phyloP scores from a whole-genome alignment of 2,797 vertebrate genomes.

The Sebastes vulpes region DNA sequence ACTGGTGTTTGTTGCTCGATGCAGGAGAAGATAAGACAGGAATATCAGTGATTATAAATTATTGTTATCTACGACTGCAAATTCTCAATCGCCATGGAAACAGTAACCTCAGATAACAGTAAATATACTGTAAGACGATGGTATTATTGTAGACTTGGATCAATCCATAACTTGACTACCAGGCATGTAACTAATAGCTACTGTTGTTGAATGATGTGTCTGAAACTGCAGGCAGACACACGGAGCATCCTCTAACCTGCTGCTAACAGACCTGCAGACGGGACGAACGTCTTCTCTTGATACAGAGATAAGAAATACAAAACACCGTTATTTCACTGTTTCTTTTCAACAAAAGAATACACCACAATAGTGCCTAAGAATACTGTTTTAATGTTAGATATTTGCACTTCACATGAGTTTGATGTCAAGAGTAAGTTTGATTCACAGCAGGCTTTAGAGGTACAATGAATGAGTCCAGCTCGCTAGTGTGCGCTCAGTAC shows the following conservation, averaged over 20 bases:
- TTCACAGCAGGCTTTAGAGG: background rate
- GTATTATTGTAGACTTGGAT: constrained; percentile 51
- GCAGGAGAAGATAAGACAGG: constrained; percentile 17
- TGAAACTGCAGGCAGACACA: constrained; percentile 2
- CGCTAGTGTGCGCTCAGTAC: background rate
- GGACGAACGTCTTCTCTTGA: background rate
- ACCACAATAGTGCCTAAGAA: background rate
- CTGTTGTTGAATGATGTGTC: constrained; percentile 21
- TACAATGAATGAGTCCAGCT: background rate
- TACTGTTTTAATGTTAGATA: background rate
- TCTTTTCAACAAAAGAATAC: background rate
- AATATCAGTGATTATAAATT: constrained; percentile 40
- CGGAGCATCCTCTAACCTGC: background rate
- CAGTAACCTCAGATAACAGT: constrained; percentile 44
- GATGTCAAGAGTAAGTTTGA: background rate
- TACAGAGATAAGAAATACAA: background rate
- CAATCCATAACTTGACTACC: constrained; percentile 48
- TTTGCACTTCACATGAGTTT: background rate
- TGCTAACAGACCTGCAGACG: constrained; percentile 1
- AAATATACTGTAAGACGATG: constrained; percentile 44
- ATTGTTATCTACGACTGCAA: constrained; percentile 45
- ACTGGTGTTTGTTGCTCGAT: background rate
- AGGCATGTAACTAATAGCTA: constrained; percentile 21
- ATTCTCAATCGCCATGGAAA: constrained; percentile 70
- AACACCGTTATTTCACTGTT: background rate